These are phyloP conservation scores for Porites divaricata DNA, from an alignment of 92 coral and sea anemone species.

Conservation along the genomic window DNA sequence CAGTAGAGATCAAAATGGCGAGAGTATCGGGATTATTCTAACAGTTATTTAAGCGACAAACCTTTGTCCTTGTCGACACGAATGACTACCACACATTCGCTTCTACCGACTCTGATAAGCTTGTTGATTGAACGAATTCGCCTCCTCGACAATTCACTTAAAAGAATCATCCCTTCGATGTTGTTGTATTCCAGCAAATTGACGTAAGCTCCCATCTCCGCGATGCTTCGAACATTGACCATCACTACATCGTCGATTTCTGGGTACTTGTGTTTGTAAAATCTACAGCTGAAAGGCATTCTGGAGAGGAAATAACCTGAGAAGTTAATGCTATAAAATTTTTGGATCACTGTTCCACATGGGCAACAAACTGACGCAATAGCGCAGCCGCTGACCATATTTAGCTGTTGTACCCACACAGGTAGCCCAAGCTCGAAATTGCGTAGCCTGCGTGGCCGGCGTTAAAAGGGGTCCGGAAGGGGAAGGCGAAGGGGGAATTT, in stretches of 20 bases:
- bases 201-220: slow-evolving; percentile 99
- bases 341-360: slow-evolving; percentile 31
- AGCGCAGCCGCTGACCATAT: slow-evolving; percentile 44
- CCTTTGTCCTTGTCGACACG: slow-evolving; percentile 99
- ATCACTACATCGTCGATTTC: slow-evolving; percentile 99
- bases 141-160: slow-evolving; percentile 95
- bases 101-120: slow-evolving; percentile 94
- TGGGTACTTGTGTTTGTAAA: slow-evolving; percentile 93
- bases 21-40: too few relatives aligned
- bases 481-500: too few relatives aligned
- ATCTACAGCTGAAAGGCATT: slow-evolving; percentile 96
- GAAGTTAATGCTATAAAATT: background rate
- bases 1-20: background rate
- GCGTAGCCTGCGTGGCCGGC: too few relatives aligned
- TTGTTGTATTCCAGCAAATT: slow-evolving; percentile 95
- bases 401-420: background rate
- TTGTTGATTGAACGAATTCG: slow-evolving; percentile 98
- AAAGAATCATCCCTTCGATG: slow-evolving; percentile 97
- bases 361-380: slow-evolving; percentile 82
- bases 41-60: slow-evolving; percentile 15
- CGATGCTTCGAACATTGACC: slow-evolving; percentile 99
- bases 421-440: too few relatives aligned
- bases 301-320: background rate
- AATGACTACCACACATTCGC: slow-evolving; percentile 98
- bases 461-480: too few relatives aligned